These are phyloP conservation scores for Conistra vaccinii DNA, from an alignment of 2,888 invertebrate genomes.

Conservation along the genomic window DNA sequence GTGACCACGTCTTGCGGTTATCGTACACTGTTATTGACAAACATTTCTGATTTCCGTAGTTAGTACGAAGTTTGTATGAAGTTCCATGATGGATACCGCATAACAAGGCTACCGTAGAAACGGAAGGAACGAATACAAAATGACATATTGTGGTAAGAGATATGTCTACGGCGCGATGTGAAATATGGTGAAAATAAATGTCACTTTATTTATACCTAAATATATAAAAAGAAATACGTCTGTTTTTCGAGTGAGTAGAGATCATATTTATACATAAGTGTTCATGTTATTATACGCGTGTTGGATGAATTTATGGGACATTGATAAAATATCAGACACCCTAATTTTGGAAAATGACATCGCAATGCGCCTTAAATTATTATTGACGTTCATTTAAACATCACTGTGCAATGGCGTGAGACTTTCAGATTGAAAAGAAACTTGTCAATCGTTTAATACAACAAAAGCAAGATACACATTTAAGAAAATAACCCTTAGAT, in stretches of 20 bases:
- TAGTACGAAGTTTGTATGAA: neutral
- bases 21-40: constrained; percentile 35
- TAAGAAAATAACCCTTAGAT: neutral
- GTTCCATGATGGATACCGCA: neutral
- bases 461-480: neutral
- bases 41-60: neutral
- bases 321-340: neutral
- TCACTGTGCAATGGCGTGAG: too few species aligned
- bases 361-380: neutral
- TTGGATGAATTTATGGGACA: neutral
- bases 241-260: neutral
- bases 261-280: too few species aligned
- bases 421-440: neutral
- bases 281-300: neutral
- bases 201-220: too few species aligned
- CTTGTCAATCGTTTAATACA: neutral
- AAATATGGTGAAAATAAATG: neutral
- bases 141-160: neutral
- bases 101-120: neutral
- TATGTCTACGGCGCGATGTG: neutral
- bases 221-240: neutral
- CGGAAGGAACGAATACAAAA: neutral
- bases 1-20: constrained; percentile 52
- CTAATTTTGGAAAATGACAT: neutral
- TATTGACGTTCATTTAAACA: neutral